Evolutionary conservation across 2,113 vertebrate genomes (phyloP).

Genomic region (Macaca nemestrina): DNA sequence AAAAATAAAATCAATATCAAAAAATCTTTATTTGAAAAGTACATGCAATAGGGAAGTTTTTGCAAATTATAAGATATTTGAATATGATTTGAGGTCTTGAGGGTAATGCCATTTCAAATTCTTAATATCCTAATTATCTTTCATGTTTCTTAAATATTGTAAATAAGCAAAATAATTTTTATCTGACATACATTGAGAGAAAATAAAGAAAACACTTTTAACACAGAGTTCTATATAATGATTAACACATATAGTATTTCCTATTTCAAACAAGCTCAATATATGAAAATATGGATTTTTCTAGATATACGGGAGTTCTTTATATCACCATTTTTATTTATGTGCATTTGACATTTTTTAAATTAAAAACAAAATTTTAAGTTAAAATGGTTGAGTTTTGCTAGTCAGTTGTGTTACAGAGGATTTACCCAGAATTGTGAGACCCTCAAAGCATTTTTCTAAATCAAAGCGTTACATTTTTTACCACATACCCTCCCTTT

Average conservation of each 20-base stretch:
- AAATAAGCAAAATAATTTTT: not conserved
- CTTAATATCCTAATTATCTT: constrained; percentile 14
- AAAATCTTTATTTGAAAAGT: not conserved
- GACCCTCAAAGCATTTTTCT: not conserved
- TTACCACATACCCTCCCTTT: not conserved
- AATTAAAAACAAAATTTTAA: not conserved
- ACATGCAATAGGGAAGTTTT: not conserved
- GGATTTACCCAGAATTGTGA: not conserved
- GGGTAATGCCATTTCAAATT: not conserved
- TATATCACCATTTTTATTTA: not conserved
- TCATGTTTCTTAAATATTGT: not conserved
- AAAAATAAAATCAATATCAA: not conserved
- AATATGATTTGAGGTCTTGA: not conserved
- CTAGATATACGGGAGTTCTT: not conserved
- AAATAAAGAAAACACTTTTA: not conserved
- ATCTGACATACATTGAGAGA: constrained; percentile 24
- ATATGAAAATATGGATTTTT: not conserved
- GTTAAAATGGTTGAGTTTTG: not conserved
- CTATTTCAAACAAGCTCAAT: not conserved
- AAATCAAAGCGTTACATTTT: not conserved
- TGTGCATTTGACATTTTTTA: not conserved
- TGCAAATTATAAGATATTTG: not conserved
- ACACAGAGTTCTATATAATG: not conserved
- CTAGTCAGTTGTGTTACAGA: not conserved
- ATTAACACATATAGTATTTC: constrained; percentile 6